These are phyloP conservation scores for Nyctibius bracteatus DNA, from an alignment of 2,113 vertebrate genomes.

Conservation along the genomic window DNA sequence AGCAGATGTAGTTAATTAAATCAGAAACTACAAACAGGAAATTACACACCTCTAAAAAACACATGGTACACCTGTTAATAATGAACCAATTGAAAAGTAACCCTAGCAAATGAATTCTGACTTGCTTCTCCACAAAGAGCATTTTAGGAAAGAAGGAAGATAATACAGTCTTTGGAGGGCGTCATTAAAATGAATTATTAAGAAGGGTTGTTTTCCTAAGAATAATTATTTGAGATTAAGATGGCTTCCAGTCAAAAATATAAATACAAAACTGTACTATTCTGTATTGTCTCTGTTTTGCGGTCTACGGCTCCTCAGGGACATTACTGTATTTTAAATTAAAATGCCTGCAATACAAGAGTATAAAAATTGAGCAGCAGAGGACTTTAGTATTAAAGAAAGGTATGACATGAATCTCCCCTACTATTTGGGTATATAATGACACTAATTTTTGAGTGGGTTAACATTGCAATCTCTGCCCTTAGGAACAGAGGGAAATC, in stretches of 20 bases:
- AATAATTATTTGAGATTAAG: background rate
- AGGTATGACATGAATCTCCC: background rate
- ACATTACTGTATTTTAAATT: background rate
- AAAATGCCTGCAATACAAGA: background rate
- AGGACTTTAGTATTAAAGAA: background rate
- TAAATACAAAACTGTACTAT: background rate
- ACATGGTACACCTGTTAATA: slow-evolving; percentile 35
- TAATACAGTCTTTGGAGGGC: background rate
- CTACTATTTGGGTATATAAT: background rate
- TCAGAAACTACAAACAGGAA: slow-evolving; percentile 31
- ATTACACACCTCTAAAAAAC: slow-evolving; percentile 15
- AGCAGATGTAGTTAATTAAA: slow-evolving; percentile 45
- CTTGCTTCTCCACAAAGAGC: background rate
- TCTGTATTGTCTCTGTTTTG: background rate
- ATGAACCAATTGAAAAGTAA: background rate
- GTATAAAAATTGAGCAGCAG: background rate
- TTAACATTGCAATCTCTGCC: background rate
- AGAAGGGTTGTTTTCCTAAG: background rate
- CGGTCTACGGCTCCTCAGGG: background rate
- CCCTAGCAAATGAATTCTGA: background rate
- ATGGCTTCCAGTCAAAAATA: background rate
- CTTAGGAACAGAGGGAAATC: background rate
- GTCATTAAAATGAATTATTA: background rate
- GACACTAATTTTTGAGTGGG: background rate
- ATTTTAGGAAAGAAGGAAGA: background rate